Evolutionary conservation across 2,888 invertebrate species (phyloP), one percentile per base, ranked within the genome.

Genomic region (Polymixis lichenea): DNA sequence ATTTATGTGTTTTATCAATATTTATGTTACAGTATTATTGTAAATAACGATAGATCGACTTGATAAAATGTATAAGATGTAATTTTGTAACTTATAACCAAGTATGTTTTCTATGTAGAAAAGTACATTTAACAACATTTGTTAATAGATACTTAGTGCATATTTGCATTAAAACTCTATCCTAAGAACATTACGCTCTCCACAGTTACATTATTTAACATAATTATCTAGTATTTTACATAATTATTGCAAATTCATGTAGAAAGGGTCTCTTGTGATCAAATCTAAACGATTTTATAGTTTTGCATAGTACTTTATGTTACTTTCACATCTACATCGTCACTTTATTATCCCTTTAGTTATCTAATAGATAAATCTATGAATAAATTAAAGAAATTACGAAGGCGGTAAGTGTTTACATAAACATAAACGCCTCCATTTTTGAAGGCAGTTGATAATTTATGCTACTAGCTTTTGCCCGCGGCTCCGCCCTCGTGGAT

Each of bases 201-300:
- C 66, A 64, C 72, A 79, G 79, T 78, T 73, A 84, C 83, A 80
- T 88, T 87, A 91, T 86, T 88, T 87, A 87, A 83, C 86, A 86
- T 88, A 88, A 87, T 89, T 89, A 86, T 89, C 88, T 79, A 80
- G 82, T 86, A 87, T 86, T 92, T 92, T 90, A 89, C 92, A 93
- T 93, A 92, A 93, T 93, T 90, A 90, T 90, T 91, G 91, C 90
- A 91, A 89, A 91, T 92, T 91, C 89, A 91, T 92, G 91, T 90
- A 90, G 90, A 92, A 92, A 91, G 89, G 84, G 87, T 85, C 86
- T 80, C 78, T 82, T 87, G 86, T 87, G 87, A 89, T 91, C 89
- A 85, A 89, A 90, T 89, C 89, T 90, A 85, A 88, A 86, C 81
- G 86, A 79, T 87, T 83, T 84, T 87, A 89, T 85, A 86, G 87